Evolutionary conservation across 1,140 invertebrate species (phyloP).

Genomic region (Bombus polaris): DNA sequence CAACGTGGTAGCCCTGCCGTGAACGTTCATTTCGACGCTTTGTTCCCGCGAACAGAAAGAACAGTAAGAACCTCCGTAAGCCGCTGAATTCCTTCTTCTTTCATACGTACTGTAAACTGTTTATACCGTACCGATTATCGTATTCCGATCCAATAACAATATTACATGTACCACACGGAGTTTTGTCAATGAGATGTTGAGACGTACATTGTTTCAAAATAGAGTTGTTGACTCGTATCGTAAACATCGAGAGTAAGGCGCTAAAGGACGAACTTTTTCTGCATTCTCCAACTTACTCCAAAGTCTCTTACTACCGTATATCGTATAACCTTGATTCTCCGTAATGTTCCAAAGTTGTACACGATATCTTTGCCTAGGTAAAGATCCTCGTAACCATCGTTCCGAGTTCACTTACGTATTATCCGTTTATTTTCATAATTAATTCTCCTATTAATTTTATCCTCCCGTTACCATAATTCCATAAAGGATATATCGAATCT

Average conservation of each 20-base stretch:
- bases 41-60: background rate
- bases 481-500: background rate
- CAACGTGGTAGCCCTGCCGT: background rate
- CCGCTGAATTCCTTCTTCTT: background rate
- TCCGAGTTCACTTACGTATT: background rate
- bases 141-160: background rate
- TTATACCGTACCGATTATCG: background rate
- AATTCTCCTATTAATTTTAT: too few species aligned
- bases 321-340: background rate
- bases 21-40: background rate
- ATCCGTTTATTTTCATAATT: background rate
- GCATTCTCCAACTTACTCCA: background rate
- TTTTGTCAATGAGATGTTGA: background rate
- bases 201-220: background rate
- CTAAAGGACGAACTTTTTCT: background rate
- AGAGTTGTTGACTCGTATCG: background rate
- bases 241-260: background rate
- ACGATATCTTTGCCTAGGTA: background rate
- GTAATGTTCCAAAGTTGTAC: background rate
- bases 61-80: background rate
- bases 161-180: too few species aligned
- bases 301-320: background rate
- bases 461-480: background rate
- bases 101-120: background rate
- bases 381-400: background rate